Conservation (phyloP, 2,797 vertebrate species). For the Columba guinea region DNA sequence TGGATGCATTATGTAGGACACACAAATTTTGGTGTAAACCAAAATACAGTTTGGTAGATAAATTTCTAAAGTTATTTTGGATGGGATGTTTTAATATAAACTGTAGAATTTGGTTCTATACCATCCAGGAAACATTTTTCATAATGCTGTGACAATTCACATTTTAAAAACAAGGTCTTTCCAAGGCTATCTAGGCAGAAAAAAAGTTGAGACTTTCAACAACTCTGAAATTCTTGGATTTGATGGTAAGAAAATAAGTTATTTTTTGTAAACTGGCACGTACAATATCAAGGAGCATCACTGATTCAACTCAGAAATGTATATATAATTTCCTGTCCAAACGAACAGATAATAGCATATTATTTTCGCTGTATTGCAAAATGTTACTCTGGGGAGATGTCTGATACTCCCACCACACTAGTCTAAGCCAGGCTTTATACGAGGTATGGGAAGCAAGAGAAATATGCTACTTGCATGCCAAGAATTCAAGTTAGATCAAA, state of each 20-base stretch:
- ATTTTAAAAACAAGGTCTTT: neutral
- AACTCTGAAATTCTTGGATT: neutral
- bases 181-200: neutral
- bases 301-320: slow-evolving; percentile 43
- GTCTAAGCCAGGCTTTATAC: slow-evolving; percentile 35
- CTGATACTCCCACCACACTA: slow-evolving; percentile 43
- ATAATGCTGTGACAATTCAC: neutral
- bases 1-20: neutral
- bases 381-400: slow-evolving; percentile 32
- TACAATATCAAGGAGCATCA: neutral
- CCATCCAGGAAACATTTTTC: neutral
- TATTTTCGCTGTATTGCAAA: slow-evolving; percentile 21
- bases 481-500: slow-evolving; percentile 60
- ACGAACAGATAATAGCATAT: neutral
- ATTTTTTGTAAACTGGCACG: neutral
- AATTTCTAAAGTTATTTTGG: neutral
- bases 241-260: neutral
- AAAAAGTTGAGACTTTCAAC: neutral
- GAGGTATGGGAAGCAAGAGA: slow-evolving; percentile 49
- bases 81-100: neutral
- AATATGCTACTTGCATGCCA: slow-evolving; percentile 45
- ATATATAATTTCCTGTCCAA: slow-evolving; percentile 9
- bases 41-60: neutral
- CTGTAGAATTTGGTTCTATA: neutral
- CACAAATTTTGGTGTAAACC: neutral